Evolutionary conservation across 2,888 invertebrate genomes (phyloP).

Genomic region (Eucera pruinosa): DNA sequence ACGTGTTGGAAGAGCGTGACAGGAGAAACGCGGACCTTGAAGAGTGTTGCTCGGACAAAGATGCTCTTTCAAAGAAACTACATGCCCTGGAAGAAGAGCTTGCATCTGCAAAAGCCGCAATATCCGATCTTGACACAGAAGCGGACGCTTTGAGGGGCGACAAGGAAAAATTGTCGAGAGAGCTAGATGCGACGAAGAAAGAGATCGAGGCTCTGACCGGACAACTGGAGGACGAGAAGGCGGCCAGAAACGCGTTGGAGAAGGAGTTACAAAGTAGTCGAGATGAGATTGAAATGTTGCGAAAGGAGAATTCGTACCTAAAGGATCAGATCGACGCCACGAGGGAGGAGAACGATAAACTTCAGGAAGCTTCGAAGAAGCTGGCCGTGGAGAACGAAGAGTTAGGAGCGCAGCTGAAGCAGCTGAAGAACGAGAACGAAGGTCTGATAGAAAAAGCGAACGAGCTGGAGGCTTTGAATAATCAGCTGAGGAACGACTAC

Average conservation of each 20-base stretch:
- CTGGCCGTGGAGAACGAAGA: slow-evolving; percentile 46
- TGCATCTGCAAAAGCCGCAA: slow-evolving; percentile 33
- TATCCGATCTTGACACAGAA: slow-evolving; percentile 28
- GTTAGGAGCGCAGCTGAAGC: slow-evolving; percentile 24
- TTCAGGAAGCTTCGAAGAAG: slow-evolving; percentile 36
- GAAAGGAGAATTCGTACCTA: slow-evolving; percentile 52
- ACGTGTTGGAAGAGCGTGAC: slow-evolving; percentile 53
- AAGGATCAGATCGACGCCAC: slow-evolving; percentile 20
- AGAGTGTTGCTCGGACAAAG: slow-evolving; percentile 54
- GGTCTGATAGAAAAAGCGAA: slow-evolving; percentile 10
- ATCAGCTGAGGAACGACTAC: slow-evolving; percentile 45
- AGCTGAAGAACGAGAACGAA: slow-evolving; percentile 46
- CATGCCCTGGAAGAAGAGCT: slow-evolving; percentile 51
- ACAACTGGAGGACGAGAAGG: slow-evolving; percentile 26
- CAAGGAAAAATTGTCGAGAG: slow-evolving; percentile 55
- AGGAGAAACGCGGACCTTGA: slow-evolving; percentile 59
- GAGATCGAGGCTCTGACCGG: slow-evolving; percentile 24
- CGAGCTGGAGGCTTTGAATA: slow-evolving; percentile 43
- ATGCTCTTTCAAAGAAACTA: slow-evolving; percentile 47
- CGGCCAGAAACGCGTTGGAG: slow-evolving; percentile 38
- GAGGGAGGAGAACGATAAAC: slow-evolving; percentile 49
- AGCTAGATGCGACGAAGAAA: slow-evolving; percentile 30
- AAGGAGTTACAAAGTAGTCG: slow-evolving; percentile 38
- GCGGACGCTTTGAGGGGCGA: not conserved
- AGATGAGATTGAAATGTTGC: slow-evolving; percentile 49